Evolutionary conservation across 1,140 invertebrate genomes (phyloP).

Genomic region (Drosophila sulfurigaster): DNA sequence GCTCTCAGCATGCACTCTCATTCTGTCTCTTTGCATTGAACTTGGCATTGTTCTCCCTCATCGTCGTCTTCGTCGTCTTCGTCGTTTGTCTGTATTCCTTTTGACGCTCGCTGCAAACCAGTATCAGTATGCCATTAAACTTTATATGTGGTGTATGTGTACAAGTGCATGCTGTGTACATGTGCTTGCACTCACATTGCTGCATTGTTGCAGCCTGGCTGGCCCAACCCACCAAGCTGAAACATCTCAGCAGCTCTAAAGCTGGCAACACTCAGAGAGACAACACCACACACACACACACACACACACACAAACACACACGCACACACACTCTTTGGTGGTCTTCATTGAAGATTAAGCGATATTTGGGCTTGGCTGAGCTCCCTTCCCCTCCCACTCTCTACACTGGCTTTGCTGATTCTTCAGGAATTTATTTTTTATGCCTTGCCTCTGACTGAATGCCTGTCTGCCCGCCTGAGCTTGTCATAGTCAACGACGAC

Average conservation of each 20-base stretch:
- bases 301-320: constrained; percentile 21
- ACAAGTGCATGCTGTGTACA: not conserved
- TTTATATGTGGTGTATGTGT: constrained; percentile 33
- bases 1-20: constrained; percentile 20
- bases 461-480: not conserved
- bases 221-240: constrained; percentile 49
- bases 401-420: constrained; percentile 29
- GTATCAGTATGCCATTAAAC: constrained; percentile 71
- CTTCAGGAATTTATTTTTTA: constrained; percentile 36
- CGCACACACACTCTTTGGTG: constrained; percentile 62
- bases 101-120: constrained; percentile 64
- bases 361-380: constrained; percentile 53
- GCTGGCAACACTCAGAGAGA: not conserved
- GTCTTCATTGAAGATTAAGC: constrained; percentile 63
- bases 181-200: constrained; percentile 1
- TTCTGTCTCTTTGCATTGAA: constrained; percentile 68
- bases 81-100: constrained; percentile 66
- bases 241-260: constrained; percentile 2
- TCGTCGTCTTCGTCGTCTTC: not conserved
- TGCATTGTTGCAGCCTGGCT: constrained; percentile 37
- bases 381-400: no score
- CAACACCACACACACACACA: constrained; percentile 7
- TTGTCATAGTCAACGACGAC: constrained; percentile 55
- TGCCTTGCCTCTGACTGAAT: no score
- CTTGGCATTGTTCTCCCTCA: constrained; percentile 75